These are phyloP conservation scores for Parnassius smintheus DNA, from an alignment of 2,888 invertebrate genomes.

Conservation along the genomic window DNA sequence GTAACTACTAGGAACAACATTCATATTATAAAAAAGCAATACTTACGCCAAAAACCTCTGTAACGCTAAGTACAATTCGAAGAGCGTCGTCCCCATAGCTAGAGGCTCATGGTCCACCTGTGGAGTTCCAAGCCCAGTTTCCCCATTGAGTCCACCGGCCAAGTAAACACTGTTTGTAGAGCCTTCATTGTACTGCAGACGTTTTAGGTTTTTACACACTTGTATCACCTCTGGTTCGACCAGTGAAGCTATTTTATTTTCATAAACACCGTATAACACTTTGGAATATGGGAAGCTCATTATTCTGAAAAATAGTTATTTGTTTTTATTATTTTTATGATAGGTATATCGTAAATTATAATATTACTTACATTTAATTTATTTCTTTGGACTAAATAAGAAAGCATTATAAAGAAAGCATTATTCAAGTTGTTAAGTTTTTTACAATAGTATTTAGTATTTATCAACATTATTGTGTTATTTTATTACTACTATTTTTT, in stretches of 20 bases:
- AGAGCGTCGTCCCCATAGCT: conserved; percentile 92
- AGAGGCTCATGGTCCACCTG: conserved; percentile 83
- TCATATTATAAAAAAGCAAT: background rate
- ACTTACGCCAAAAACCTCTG: conserved; percentile 91
- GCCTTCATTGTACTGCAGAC: conserved; percentile 76
- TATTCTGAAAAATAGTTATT: conserved; percentile 72
- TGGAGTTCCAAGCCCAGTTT: conserved; percentile 68
- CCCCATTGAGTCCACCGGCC: conserved; percentile 79
- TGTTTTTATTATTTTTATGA: no score
- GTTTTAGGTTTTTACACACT: conserved; percentile 88
- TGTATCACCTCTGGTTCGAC: conserved; percentile 86
- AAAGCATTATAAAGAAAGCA: no score
- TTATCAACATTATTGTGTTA: no score
- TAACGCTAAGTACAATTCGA: conserved; percentile 94
- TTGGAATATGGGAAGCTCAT: conserved; percentile 88
- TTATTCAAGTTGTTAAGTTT: no score
- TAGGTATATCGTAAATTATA: no score
- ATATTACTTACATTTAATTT: no score
- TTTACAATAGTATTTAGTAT: no score
- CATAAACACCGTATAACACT: conserved; percentile 86
- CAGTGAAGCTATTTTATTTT: conserved; percentile 85
- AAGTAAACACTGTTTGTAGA: conserved; percentile 63
- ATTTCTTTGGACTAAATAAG: no score
- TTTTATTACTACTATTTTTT: no score
- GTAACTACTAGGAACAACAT: background rate